Evolutionary conservation across 2,888 invertebrate genomes (phyloP), one percentile per base, ranked within the genome.

Genomic region (Chrysolina haemoptera): DNA sequence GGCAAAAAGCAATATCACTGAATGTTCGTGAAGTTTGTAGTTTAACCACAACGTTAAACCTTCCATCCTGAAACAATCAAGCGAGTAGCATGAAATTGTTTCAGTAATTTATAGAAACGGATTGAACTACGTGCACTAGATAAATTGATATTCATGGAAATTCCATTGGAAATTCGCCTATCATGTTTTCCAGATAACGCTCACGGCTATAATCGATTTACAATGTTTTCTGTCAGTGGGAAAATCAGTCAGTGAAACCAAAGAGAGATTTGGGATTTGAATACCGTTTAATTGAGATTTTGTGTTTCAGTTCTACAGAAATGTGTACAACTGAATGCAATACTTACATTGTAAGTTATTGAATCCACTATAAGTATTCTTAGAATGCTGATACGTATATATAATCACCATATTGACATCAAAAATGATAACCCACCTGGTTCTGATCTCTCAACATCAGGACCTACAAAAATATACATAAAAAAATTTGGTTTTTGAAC

Each of bases 1-100:
- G 20, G 20, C 53, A 20, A 16, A 53, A 4, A 20, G 14, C 20
- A 53, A 20, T 20, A 53, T 53, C 53, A 53, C 20, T 53, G 53
- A 20, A 53, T 53, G 53, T 53, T 53, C 18, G 53, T 22, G 53
- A 20, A 53, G 53, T 53, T 53, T 20, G 11, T 20, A 53, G 53
- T 11, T 22, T 20, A 53, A 53, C 53, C 20, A 11, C 53, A 53
- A 12, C 53, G 53, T 11, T 53, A 20, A 53, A 53, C 53, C 53
- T 20, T 53, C 20, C 20, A 22, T 53, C 20, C 53, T 20, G 53
- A 22, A 53, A 53, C 53, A 53, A 53, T 53, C 53, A 53, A 53
- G 53, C 53, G 18, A 20, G 53, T 53, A 53, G 53, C 12, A 53
- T 53, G 53, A 53, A 53, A 53, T 53, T 53, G 53, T 53, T 53